Conservation (phyloP, 2,113 vertebrate genomes). For the Castor canadensis region DNA sequence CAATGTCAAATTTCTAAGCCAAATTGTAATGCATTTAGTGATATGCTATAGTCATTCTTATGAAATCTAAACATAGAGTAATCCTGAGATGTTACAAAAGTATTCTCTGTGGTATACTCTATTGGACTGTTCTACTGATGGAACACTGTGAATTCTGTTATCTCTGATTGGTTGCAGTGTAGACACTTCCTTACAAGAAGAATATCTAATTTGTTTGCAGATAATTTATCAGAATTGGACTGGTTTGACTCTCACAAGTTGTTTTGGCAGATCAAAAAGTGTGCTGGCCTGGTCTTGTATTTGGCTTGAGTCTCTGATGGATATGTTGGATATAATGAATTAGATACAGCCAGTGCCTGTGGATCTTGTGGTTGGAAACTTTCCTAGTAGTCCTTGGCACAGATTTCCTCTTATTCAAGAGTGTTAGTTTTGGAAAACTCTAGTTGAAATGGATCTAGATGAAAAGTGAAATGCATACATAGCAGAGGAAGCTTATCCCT, state of each 20-base stretch:
- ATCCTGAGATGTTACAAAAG: neutral
- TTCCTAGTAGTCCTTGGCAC: conserved; percentile 36
- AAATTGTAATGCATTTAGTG: neutral
- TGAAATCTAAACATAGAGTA: conserved; percentile 6
- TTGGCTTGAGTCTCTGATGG: conserved; percentile 14
- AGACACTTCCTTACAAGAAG: neutral
- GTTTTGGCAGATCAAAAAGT: conserved; percentile 28
- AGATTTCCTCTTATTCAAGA: neutral
- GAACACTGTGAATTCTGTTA: conserved; percentile 22
- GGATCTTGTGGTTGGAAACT: conserved; percentile 14
- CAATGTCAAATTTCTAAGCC: neutral
- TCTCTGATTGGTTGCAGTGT: neutral
- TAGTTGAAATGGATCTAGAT: neutral
- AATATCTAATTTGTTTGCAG: conserved; percentile 41
- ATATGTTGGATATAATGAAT: conserved; percentile 43
- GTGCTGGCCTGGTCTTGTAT: neutral
- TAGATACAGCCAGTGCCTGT: neutral
- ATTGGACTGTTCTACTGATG: neutral
- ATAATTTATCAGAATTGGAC: conserved; percentile 60
- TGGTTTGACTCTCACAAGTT: conserved; percentile 31
- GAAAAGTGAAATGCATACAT: neutral
- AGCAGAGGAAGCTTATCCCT: neutral
- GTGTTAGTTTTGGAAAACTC: conserved; percentile 48
- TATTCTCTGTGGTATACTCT: neutral
- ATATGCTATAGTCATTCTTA: neutral